Base-by-base conservation (phyloP, 1,140 invertebrate genomes). In the Ooceraea biroi region DNA sequence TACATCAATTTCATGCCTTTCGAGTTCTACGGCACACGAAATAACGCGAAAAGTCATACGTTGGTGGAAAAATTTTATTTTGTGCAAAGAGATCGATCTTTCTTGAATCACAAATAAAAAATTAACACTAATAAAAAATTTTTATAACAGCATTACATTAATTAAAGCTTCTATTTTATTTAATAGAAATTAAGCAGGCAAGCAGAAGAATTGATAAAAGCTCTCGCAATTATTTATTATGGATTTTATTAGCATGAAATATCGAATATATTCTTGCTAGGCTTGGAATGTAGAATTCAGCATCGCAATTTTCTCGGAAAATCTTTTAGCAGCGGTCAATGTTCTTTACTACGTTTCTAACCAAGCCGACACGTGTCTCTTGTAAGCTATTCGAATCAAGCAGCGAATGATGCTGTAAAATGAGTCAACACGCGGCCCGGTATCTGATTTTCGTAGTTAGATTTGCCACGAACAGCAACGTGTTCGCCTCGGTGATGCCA, bases 401-500 rank as follows among this genome's bases (percentile, higher is more conserved):
- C 7, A 11, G 14, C 14, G 46, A 68, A 4, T n/a, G 5, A 19
- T 3, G 48, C 76, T 12, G 10, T 12, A 76, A 63, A 55, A 25
- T 30, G 19, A 52, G 36, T 57, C 63, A 12, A 52, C 50, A 19
- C 48, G 46, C 27, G 25, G 8, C 2, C 1, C 22, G 17, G 36
- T 44, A 69, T 46, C 25, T 50, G 44, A 76, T 69, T 57, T 30
- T n/a, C 50, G n/a, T 27, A 69, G 66, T 57, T 7, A 71, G 65
- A 57, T 44, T 80, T 46, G 25, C 76, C 76, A 17, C 50, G 36
- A 17, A 71, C 52, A 69, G 58, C 66, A 57, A 78, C 74, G 36
- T 77, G 60, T 60, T 52, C 50, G 61, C 41, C 22, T 74, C 83
- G 60, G 60, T 60, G 61, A 85, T 66, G 69, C 66, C 48, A 73